These are phyloP conservation scores for Ptilonorhynchus violaceus DNA, from an alignment of 2,113 vertebrate genomes.

Conservation along the genomic window DNA sequence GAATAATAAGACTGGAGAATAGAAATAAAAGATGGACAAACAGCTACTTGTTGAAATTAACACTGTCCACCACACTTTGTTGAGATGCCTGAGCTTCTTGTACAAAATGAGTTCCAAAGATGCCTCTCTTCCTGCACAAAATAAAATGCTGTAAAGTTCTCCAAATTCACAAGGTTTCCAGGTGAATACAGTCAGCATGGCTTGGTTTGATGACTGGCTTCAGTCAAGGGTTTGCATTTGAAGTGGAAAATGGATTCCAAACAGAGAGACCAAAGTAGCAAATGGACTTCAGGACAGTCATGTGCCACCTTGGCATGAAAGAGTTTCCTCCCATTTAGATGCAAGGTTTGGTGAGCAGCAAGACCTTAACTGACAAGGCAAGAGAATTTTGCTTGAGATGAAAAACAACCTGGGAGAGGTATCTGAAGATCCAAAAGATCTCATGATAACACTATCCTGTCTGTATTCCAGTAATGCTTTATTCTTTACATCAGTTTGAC, in stretches of 20 bases:
- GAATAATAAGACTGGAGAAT: background rate
- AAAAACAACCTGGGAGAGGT: background rate
- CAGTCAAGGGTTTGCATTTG: background rate
- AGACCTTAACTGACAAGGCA: background rate
- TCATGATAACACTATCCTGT: background rate
- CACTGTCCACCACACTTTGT: background rate
- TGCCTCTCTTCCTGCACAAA: background rate
- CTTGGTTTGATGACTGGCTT: background rate
- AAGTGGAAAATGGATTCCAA: background rate
- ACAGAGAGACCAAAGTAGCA: background rate
- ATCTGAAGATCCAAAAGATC: background rate
- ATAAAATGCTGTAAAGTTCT: background rate
- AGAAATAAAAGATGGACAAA: background rate
- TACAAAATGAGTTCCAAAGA: background rate
- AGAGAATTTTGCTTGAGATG: background rate
- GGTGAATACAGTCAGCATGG: background rate
- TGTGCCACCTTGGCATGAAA: background rate
- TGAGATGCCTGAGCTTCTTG: background rate
- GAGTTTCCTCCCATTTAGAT: background rate
- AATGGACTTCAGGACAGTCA: background rate
- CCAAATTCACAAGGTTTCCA: background rate
- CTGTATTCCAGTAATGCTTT: background rate
- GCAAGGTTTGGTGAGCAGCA: background rate
- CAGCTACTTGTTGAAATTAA: background rate
- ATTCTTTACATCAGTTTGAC: background rate